Percentiles rank a stretch among this genome's conserved stretches.
These are phyloP conservation scores for Hydrozoanthus gracilis DNA, from an alignment of 92 coral and sea anemone genomes.

Conservation along the genomic window DNA sequence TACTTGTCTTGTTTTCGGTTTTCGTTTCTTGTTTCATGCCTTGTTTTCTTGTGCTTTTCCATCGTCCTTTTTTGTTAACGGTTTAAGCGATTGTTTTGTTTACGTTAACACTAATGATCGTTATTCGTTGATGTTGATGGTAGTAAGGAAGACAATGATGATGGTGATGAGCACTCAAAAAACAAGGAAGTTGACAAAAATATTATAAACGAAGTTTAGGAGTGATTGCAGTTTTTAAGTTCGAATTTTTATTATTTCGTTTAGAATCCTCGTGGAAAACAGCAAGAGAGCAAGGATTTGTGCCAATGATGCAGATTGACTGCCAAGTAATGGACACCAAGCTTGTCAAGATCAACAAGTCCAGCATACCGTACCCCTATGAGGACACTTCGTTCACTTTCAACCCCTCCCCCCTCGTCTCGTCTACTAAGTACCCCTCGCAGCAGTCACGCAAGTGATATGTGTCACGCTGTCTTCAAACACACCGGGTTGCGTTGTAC, in stretches of 20 bases:
- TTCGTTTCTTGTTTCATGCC: not conserved
- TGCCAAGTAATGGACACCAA: constrained; percentile 94
- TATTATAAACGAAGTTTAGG: not conserved
- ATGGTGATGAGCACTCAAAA: not conserved
- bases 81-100: too few relatives aligned
- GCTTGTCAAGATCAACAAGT: constrained; percentile 82
- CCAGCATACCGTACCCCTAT: constrained; percentile 86
- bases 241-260: not conserved
- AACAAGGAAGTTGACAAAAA: not conserved
- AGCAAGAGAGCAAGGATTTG: constrained; percentile 69
- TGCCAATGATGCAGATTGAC: constrained; percentile 96
- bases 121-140: not conserved
- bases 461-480: not conserved
- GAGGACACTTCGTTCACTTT: constrained; percentile 65
- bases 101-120: not conserved
- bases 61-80: too few relatives aligned
- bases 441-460: constrained; percentile 33
- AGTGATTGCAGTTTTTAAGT: not conserved
- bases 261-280: constrained; percentile 73
- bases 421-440: constrained; percentile 29
- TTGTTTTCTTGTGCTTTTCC: too few relatives aligned
- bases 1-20: not conserved
- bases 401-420: constrained; percentile 62
- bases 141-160: not conserved
- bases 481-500: not conserved